Evolutionary conservation across 2,888 invertebrate genomes (phyloP).

Genomic region (Teinopalpus imperialis): DNA sequence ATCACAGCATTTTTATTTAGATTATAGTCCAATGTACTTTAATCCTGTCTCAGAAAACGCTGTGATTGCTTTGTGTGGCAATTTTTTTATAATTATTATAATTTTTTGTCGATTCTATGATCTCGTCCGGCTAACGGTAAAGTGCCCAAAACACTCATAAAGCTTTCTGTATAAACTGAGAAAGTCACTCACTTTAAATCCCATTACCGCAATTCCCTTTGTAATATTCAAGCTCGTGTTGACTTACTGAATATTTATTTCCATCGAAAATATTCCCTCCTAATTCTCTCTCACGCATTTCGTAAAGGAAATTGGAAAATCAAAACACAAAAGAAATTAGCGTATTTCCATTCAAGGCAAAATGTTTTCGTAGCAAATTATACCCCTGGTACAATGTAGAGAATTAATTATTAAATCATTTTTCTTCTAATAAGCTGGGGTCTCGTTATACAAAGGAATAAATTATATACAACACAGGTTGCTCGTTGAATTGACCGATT

Average conservation of each 20-base stretch:
- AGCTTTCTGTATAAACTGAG: neutral
- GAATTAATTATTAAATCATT: constrained; percentile 4
- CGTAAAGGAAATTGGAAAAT: constrained; percentile 17
- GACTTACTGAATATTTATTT: neutral
- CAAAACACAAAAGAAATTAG: constrained; percentile 23
- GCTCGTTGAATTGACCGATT: constrained; percentile 55
- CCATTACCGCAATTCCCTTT: neutral
- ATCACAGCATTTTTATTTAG: too few species aligned
- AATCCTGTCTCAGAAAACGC: too few species aligned
- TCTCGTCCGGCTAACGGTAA: too few species aligned
- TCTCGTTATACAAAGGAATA: constrained; percentile 39
- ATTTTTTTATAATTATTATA: too few species aligned
- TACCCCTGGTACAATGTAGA: neutral
- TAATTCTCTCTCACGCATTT: constrained; percentile 4
- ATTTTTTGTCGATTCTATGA: too few species aligned
- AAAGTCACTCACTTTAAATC: neutral
- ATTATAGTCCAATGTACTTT: too few species aligned
- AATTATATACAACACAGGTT: constrained; percentile 57
- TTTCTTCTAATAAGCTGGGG: constrained; percentile 4
- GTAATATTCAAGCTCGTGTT: neutral
- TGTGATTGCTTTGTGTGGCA: too few species aligned
- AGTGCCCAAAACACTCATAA: too few species aligned
- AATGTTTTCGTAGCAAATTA: constrained; percentile 10
- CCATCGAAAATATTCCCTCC: neutral
- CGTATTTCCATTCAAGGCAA: constrained; percentile 12